These are phyloP conservation scores for Scaptomyza polygonia DNA, from an alignment of 2,888 invertebrate genomes.

Conservation along the genomic window DNA sequence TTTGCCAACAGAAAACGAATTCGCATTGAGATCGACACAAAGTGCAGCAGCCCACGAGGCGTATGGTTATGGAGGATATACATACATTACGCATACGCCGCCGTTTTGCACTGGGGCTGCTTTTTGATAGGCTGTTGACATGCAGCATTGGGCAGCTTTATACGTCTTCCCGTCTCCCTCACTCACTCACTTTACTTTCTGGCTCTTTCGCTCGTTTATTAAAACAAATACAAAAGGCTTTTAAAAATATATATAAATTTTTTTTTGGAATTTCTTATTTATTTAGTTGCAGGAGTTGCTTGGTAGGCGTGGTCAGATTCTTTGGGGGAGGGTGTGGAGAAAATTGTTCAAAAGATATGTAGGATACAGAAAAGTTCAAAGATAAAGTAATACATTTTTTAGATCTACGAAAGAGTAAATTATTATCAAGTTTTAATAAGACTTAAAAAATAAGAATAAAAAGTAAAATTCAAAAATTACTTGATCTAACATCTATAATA, in stretches of 20 bases:
- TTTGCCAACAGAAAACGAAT: constrained; percentile 5
- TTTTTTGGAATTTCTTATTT: background rate
- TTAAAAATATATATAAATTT: constrained; percentile 7
- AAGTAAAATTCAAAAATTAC: too few relatives aligned
- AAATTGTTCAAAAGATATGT: too few relatives aligned
- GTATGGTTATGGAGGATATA: constrained; percentile 33
- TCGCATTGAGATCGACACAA: constrained; percentile 30
- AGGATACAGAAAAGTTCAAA: too few relatives aligned
- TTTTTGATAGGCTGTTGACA: constrained; percentile 49
- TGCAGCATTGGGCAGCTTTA: constrained; percentile 29
- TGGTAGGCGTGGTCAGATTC: constrained; percentile 14
- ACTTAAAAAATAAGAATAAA: too few relatives aligned
- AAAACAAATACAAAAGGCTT: constrained; percentile 15
- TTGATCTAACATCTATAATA: too few relatives aligned
- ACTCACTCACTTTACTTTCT: background rate
- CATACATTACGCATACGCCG: constrained; percentile 62
- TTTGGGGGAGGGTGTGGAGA: background rate
- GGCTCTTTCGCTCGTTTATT: background rate
- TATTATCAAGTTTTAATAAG: too few relatives aligned
- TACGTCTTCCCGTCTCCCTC: background rate
- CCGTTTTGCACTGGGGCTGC: constrained; percentile 14
- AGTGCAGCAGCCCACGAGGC: constrained; percentile 44
- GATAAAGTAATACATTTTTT: too few relatives aligned
- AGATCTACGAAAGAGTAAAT: too few relatives aligned
- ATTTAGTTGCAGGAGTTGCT: background rate